Conservation (phyloP, 2,113 vertebrate species). For the Myodes glareolus region DNA sequence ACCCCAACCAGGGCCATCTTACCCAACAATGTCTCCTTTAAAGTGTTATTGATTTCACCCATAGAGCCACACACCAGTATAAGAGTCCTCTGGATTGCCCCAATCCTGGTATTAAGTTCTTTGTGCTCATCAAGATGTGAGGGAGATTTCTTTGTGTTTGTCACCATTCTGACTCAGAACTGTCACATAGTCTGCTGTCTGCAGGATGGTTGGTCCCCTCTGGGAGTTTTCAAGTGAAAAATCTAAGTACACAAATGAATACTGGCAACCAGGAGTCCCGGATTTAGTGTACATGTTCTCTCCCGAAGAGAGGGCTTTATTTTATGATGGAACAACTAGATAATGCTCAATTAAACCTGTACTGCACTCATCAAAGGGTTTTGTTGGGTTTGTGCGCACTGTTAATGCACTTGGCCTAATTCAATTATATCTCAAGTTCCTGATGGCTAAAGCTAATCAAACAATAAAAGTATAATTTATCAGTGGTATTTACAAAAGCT, state of each 20-base stretch:
- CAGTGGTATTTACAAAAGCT: slow-evolving; percentile 71
- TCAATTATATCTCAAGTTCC: slow-evolving; percentile 59
- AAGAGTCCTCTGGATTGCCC: not conserved
- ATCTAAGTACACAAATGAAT: slow-evolving; percentile 57
- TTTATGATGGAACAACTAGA: slow-evolving; percentile 68
- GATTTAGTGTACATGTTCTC: slow-evolving; percentile 55
- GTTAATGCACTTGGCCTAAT: slow-evolving; percentile 73
- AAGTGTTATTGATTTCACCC: slow-evolving; percentile 4
- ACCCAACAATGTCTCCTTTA: not conserved
- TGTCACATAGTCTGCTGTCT: slow-evolving; percentile 51
- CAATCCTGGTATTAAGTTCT: not conserved
- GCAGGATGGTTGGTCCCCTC: slow-evolving; percentile 54
- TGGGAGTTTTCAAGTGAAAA: slow-evolving; percentile 69
- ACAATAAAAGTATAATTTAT: slow-evolving; percentile 65
- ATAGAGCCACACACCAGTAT: not conserved
- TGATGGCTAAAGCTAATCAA: slow-evolving; percentile 69
- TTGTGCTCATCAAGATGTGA: slow-evolving; percentile 59
- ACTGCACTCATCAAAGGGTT: slow-evolving; percentile 57
- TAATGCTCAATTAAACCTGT: slow-evolving; percentile 64
- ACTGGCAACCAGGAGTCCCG: slow-evolving; percentile 64
- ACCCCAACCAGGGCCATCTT: not conserved
- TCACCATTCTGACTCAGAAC: slow-evolving; percentile 62
- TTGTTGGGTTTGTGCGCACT: slow-evolving; percentile 61
- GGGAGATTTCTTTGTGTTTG: slow-evolving; percentile 52
- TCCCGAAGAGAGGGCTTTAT: slow-evolving; percentile 61